These are phyloP conservation scores for Dioctria linearis DNA, from an alignment of 2,888 invertebrate species.

Conservation along the genomic window DNA sequence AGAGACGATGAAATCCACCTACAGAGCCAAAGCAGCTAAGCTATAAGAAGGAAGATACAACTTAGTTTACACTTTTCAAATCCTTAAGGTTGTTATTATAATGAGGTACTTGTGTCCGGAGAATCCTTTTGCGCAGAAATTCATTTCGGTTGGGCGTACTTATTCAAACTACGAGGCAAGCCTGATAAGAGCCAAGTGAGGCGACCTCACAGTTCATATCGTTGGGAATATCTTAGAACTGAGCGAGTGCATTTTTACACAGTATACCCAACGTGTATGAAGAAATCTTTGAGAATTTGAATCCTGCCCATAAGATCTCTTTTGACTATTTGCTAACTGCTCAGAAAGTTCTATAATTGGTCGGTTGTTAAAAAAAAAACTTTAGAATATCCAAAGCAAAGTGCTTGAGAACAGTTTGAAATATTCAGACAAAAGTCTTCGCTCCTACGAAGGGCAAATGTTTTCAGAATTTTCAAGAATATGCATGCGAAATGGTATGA, in stretches of 20 bases:
- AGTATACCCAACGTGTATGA: not conserved
- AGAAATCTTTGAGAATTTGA: constrained; percentile 9
- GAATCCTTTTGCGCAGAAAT: constrained; percentile 35
- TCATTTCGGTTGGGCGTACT: constrained; percentile 20
- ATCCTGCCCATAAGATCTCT: constrained; percentile 23
- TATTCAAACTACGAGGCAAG: constrained; percentile 31
- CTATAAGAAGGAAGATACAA: constrained; percentile 26
- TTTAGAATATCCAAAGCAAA: constrained; percentile 23
- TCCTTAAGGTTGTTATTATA: constrained; percentile 38
- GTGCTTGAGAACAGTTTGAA: not conserved
- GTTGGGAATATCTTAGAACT: not conserved
- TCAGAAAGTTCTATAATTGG: constrained; percentile 50
- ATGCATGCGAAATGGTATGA: constrained; percentile 7
- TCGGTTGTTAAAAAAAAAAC: constrained; percentile 29
- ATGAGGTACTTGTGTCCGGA: constrained; percentile 52
- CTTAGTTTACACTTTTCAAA: constrained; percentile 53
- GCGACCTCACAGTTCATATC: constrained; percentile 19
- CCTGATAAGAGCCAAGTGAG: constrained; percentile 22
- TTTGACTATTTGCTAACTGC: constrained; percentile 39
- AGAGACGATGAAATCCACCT: constrained; percentile 23
- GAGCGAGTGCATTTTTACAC: constrained; percentile 15
- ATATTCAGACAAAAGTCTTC: constrained; percentile 16
- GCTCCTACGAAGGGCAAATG: not conserved
- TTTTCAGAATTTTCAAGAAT: constrained; percentile 16
- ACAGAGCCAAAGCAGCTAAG: constrained; percentile 17